Conservation (phyloP, 1,140 invertebrate genomes). For the Nephotettix cincticeps region DNA sequence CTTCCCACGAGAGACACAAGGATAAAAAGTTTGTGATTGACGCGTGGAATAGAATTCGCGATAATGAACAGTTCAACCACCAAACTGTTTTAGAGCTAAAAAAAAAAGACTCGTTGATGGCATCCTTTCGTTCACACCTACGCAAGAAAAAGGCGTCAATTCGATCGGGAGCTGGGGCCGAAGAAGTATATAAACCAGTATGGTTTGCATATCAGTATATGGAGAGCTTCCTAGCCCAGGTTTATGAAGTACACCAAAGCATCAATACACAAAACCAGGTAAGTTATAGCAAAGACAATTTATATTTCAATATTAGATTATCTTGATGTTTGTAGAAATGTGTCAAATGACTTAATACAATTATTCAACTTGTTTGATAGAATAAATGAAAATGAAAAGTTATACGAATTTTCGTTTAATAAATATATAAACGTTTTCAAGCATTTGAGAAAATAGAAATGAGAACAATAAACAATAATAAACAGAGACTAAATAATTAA, state of each 20-base stretch:
- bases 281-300: too few relatives aligned
- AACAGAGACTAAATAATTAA: too few relatives aligned
- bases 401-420: too few relatives aligned
- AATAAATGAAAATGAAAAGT: too few relatives aligned
- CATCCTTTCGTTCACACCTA: conserved; percentile 33
- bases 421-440: too few relatives aligned
- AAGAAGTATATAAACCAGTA: conserved; percentile 41
- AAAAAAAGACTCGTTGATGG: conserved; percentile 44
- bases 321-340: too few relatives aligned
- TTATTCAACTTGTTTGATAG: too few relatives aligned
- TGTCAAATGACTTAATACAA: too few relatives aligned
- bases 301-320: too few relatives aligned
- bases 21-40: background rate
- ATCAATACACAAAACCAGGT: background rate
- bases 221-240: conserved; percentile 38
- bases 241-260: conserved; percentile 9
- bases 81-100: conserved; percentile 40
- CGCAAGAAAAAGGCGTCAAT: conserved; percentile 37
- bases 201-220: conserved; percentile 44
- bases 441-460: too few relatives aligned
- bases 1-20: background rate
- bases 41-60: conserved; percentile 25
- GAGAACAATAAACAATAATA: too few relatives aligned
- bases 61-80: conserved; percentile 21
- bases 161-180: conserved; percentile 35